Percentiles rank a stretch among this genome's conserved stretches.
These are phyloP conservation scores for Clepsis dumicolana DNA, from an alignment of 2,888 invertebrate species.

Conservation along the genomic window DNA sequence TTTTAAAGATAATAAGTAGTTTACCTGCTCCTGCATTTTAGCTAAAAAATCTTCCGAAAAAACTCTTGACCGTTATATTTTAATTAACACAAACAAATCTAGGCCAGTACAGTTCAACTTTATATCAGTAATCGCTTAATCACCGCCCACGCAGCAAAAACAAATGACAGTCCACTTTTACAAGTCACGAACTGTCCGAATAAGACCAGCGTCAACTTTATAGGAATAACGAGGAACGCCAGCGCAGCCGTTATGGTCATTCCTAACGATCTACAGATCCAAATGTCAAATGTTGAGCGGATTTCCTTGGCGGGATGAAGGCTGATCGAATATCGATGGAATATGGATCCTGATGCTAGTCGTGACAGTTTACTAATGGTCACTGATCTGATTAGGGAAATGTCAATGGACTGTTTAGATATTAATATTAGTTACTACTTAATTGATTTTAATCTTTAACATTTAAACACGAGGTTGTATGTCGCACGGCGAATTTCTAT, in stretches of 20 bases:
- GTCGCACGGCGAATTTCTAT: no score
- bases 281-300: conserved; percentile 38
- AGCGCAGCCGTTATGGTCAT: conserved; percentile 49
- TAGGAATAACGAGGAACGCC: conserved; percentile 47
- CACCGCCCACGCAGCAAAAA: conserved; percentile 24
- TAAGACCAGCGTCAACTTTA: not conserved
- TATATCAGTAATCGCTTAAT: conserved; percentile 14
- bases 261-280: conserved; percentile 52
- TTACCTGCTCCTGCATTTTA: no score
- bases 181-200: conserved; percentile 17
- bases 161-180: conserved; percentile 13
- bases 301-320: conserved; percentile 44
- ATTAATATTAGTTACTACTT: no score
- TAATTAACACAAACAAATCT: not conserved
- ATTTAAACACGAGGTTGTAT: no score
- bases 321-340: conserved; percentile 29
- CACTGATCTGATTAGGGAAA: conserved; percentile 16
- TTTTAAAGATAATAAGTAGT: no score
- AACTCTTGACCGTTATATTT: not conserved
- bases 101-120: conserved; percentile 6
- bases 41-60: no score
- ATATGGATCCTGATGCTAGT: conserved; percentile 21
- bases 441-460: no score
- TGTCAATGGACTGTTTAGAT: conserved; percentile 29
- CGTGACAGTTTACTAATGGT: conserved; percentile 41